These are phyloP conservation scores for Acarapis woodi DNA, from an alignment of 1,140 invertebrate species.

Conservation along the genomic window DNA sequence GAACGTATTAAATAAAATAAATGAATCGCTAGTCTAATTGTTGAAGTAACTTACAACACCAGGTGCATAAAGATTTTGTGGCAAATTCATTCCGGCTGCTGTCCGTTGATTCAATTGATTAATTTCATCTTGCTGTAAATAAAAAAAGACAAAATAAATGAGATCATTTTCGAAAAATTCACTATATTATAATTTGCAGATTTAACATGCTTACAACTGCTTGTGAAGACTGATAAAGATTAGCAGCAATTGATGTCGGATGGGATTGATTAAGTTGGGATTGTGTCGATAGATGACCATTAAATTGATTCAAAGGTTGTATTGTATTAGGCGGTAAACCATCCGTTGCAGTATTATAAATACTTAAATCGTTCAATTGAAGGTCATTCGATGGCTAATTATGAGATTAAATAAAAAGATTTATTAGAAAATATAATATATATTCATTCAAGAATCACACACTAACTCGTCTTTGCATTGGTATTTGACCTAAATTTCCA, in stretches of 20 bases:
- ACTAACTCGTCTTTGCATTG: neutral
- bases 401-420: slow-evolving; percentile 18
- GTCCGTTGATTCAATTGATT: neutral
- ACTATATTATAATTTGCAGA: too few relatives aligned
- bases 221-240: neutral
- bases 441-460: slow-evolving; percentile 13
- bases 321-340: too few relatives aligned
- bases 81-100: neutral
- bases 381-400: slow-evolving; percentile 5
- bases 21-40: too few relatives aligned
- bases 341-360: too few relatives aligned
- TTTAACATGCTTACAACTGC: neutral
- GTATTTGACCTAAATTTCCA: slow-evolving; percentile 17
- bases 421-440: slow-evolving; percentile 20
- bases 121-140: neutral
- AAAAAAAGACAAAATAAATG: too few relatives aligned
- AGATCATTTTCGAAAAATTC: too few relatives aligned
- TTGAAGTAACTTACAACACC: slow-evolving; percentile 24
- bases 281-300: too few relatives aligned
- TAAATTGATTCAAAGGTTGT: too few relatives aligned
- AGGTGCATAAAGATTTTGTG: slow-evolving; percentile 21
- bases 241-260: neutral
- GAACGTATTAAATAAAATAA: too few relatives aligned
- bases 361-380: too few relatives aligned
- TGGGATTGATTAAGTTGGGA: too few relatives aligned